Evolutionary conservation across 2,888 invertebrate species (phyloP).

Genomic region (Agriopis aurantiaria): DNA sequence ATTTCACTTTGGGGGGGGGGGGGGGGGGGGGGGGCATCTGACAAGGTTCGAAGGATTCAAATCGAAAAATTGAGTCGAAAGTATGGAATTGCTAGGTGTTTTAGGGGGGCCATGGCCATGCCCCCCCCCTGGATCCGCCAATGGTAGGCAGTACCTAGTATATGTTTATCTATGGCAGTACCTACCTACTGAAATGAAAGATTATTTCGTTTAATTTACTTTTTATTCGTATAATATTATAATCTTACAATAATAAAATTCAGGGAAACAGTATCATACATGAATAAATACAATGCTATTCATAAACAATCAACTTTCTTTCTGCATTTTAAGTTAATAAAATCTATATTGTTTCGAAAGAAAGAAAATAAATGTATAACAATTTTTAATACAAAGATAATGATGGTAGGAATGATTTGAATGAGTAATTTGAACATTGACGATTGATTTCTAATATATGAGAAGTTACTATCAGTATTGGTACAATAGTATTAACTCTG

Average conservation of each 20-base stretch:
- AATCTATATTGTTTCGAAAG: slow-evolving; percentile 67
- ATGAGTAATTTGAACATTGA: slow-evolving; percentile 69
- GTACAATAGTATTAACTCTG: slow-evolving; percentile 28
- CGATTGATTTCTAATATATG: slow-evolving; percentile 53
- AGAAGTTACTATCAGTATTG: slow-evolving; percentile 27
- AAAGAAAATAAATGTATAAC: slow-evolving; percentile 66
- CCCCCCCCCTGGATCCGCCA: no score
- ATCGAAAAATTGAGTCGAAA: no score
- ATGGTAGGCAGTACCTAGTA: no score
- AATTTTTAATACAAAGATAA: slow-evolving; percentile 61
- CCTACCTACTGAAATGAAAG: slow-evolving; percentile 1
- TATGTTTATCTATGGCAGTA: no score
- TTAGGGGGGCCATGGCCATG: no score
- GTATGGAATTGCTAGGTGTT: no score
- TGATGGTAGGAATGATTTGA: slow-evolving; percentile 81
- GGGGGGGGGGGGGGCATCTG: no score
- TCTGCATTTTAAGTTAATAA: slow-evolving; percentile 70
- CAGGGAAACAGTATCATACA: slow-evolving; percentile 86
- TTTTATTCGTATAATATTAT: slow-evolving; percentile 79
- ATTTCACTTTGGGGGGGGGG: no score
- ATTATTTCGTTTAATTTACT: slow-evolving; percentile 45
- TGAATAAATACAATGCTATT: slow-evolving; percentile 85
- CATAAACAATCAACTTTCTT: slow-evolving; percentile 77
- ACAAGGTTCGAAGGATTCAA: no score
- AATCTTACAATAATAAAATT: slow-evolving; percentile 85